Conservation (phyloP, 2,113 vertebrate species). For the Merops nubicus region DNA sequence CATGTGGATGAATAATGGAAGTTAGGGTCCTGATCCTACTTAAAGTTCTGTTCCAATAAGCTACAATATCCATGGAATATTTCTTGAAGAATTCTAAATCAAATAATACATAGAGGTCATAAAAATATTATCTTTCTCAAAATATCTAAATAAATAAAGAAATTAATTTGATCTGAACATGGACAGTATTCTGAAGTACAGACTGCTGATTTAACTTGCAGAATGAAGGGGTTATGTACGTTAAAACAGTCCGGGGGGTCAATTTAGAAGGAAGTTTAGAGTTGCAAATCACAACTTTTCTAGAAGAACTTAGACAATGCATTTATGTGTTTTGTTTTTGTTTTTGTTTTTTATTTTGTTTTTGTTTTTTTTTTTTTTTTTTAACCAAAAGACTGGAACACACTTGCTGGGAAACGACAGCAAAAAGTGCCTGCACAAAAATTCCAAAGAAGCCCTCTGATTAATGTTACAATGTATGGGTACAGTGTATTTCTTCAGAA, state of each 20-base stretch:
- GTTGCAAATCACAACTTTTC: background rate
- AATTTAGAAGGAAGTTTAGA: background rate
- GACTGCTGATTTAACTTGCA: background rate
- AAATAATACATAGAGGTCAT: background rate
- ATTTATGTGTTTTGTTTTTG: background rate
- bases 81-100: background rate
- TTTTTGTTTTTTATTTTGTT: background rate
- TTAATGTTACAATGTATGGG: background rate
- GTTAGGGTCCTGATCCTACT: background rate
- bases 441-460: background rate
- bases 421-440: rapidly evolving
- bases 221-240: background rate
- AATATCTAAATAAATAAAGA: background rate
- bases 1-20: background rate
- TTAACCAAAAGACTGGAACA: rapidly evolving
- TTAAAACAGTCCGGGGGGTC: background rate
- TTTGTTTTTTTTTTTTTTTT: background rate
- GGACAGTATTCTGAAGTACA: background rate
- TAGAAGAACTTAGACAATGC: background rate
- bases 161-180: background rate
- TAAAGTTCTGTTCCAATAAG: background rate
- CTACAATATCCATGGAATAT: background rate
- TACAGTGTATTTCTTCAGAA: background rate
- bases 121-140: background rate
- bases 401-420: background rate